Evolutionary conservation across 2,888 invertebrate species (phyloP), one percentile per base, ranked within the genome.

Genomic region (Drosophila tripunctata): DNA sequence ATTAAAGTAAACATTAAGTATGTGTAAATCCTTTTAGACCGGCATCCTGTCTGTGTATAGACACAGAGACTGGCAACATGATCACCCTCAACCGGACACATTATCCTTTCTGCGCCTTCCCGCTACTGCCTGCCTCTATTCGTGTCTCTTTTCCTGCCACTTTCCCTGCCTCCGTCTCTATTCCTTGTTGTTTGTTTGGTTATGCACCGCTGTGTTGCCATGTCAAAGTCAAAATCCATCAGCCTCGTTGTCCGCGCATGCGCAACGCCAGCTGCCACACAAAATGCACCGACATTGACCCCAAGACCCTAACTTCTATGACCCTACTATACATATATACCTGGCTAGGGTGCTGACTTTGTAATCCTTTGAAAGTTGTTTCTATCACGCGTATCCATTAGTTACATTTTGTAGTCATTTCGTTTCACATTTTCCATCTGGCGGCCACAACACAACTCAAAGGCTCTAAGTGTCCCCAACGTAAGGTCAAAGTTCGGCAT

Each of bases 321-420:
- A 55, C 48, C 15, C 17, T 21, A 55, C 7, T 14, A 15, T n/a
- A n/a, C n/a, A n/a, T n/a, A n/a, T n/a, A n/a, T n/a, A n/a, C n/a
- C 19, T 22, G 1, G 55, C 17, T 33, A 19, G 72, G 64, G 58
- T 54, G 54, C 58, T 63, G 66, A 67, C 60, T 69, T 57, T 77
- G 73, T 84, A 87, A 84, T 77, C 83, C 84, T 78, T 73, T 79
- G 88, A 83, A 86, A 85, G 86, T 85, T 58, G 83, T 68, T 71
- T 66, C 61, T 77, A 82, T 82, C 83, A 84, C 86, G 83, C 64
- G 67, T 77, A 45, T 73, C 79, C 81, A 87, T 84, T 82, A 75
- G 85, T 68, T 75, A 66, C 64, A 62, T 67, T 80, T 66, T 10
- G 17, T 54, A 2, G 19, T 15, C 27, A n/a, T 27, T n/a, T 22